phyloP scores from a whole-genome alignment of 2,888 invertebrate genomes.

The Yponomeuta cagnagella region DNA sequence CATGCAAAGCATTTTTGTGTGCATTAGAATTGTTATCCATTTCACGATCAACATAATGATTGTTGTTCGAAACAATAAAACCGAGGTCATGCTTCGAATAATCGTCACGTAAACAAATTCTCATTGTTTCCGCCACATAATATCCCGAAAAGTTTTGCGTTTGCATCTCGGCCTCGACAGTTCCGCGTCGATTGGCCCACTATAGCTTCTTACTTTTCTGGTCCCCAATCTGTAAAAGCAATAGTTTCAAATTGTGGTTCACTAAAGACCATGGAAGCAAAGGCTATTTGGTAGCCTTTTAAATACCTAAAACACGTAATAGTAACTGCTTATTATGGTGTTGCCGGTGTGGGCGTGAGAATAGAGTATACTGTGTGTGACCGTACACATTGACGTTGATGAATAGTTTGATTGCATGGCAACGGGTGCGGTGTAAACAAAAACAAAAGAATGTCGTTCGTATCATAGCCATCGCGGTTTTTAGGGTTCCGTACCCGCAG shows the following conservation, averaged over 20 bases:
- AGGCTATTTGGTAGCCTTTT: background rate
- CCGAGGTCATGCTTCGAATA: too few relatives aligned
- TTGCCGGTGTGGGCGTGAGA: background rate
- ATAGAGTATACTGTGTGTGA: background rate
- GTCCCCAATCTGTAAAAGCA: background rate
- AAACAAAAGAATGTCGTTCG: background rate
- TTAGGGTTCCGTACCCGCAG: background rate
- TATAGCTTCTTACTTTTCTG: background rate
- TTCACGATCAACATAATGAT: background rate
- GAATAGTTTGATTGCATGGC: background rate
- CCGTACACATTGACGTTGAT: background rate
- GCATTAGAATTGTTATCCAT: background rate
- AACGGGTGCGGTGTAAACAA: background rate
- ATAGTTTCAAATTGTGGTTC: background rate
- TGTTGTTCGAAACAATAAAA: too few relatives aligned
- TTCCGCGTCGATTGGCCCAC: conserved; percentile 17
- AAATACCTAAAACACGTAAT: background rate
- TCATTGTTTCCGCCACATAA: background rate
- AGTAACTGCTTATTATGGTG: background rate
- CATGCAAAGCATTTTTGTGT: background rate
- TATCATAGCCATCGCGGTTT: background rate
- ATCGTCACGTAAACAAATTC: background rate
- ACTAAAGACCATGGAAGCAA: background rate
- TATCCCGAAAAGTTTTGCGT: background rate
- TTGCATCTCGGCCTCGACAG: conserved; percentile 17